phyloP scores from a whole-genome alignment of 2,797 vertebrate genomes.

The Sebastes oblongus region DNA sequence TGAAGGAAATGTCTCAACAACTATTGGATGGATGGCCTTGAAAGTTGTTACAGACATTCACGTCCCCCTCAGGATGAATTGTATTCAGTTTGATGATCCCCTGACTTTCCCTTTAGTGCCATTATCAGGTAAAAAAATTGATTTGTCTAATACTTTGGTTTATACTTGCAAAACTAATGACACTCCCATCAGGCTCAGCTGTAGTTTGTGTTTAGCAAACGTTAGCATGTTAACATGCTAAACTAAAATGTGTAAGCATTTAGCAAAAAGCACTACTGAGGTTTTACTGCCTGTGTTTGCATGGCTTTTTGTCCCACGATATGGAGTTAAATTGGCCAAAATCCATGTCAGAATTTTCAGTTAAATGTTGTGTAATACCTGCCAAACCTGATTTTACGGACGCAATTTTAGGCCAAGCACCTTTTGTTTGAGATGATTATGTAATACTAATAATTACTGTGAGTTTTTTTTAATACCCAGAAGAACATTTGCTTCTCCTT shows the following conservation, averaged over 20 bases:
- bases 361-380: neutral
- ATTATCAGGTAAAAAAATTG: neutral
- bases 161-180: neutral
- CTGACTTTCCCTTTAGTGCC: neutral
- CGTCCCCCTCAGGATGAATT: neutral
- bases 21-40: neutral
- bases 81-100: neutral
- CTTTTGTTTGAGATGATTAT: neutral
- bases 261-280: neutral
- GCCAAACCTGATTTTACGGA: neutral
- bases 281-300: neutral
- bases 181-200: too few species aligned
- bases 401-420: neutral
- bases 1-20: neutral
- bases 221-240: neutral
- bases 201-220: too few species aligned
- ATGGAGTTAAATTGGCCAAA: neutral
- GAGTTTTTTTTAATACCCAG: fast-evolving
- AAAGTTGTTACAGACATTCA: neutral
- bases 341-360: neutral
- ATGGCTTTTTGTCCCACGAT: neutral
- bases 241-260: neutral
- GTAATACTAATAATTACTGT: neutral
- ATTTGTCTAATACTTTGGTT: neutral
- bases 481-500: neutral